A percentile compares a stretch with the other conserved stretches of the same genome.
Conservation (phyloP, 2,888 invertebrate species). For the Helicoverpa assulta region DNA sequence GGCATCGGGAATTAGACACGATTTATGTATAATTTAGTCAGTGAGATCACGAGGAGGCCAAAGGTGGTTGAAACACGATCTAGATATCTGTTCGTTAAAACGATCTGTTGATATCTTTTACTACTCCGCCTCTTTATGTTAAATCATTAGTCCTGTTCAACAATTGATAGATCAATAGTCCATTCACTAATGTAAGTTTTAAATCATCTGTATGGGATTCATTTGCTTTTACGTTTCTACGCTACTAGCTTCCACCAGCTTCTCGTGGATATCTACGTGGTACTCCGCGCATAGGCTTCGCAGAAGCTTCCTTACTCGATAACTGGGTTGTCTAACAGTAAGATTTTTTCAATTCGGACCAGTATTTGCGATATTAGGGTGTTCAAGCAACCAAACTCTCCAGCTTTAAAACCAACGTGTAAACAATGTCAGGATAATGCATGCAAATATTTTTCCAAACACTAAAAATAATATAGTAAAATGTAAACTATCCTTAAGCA, state of each 20-base stretch:
- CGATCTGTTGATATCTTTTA: slow-evolving; percentile 1
- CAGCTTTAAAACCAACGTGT: too few species aligned
- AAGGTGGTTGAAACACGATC: slow-evolving; percentile 41
- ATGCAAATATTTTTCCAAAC: background rate
- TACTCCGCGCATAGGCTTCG: too few species aligned
- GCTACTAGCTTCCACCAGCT: too few species aligned
- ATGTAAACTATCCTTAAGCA: slow-evolving; percentile 45
- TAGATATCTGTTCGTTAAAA: slow-evolving; percentile 18
- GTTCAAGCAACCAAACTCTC: too few species aligned
- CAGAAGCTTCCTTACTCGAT: too few species aligned
- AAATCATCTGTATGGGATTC: too few species aligned
- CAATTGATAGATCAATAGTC: background rate
- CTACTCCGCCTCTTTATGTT: background rate
- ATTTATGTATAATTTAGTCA: slow-evolving; percentile 52
- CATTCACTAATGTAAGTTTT: background rate
- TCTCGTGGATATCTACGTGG: too few species aligned
- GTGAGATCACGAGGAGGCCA: slow-evolving; percentile 48
- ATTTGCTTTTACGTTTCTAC: too few species aligned
- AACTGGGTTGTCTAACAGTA: too few species aligned
- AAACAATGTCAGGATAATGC: too few species aligned
- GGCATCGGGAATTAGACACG: slow-evolving; percentile 52
- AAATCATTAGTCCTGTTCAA: background rate
- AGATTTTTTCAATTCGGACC: too few species aligned
- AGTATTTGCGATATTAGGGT: too few species aligned
- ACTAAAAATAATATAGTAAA: slow-evolving; percentile 18